A percentile compares a stretch with the other conserved stretches of the same genome.
phyloP scores from a whole-genome alignment of 2,888 invertebrate species.

The Bellardia pandia region DNA sequence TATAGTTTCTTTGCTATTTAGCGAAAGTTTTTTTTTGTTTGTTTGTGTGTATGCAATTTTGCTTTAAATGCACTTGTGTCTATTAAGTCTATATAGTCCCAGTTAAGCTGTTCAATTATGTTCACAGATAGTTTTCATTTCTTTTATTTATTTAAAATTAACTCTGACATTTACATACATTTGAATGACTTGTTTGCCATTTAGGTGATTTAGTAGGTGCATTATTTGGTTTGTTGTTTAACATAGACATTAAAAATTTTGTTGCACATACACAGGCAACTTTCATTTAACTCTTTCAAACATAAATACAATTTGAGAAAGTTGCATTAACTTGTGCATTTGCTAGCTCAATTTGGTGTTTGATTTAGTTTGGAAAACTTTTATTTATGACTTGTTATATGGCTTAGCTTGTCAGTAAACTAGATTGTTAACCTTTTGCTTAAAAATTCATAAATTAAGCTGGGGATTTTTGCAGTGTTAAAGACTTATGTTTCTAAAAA shows the following conservation, averaged over 20 bases:
- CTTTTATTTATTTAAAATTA: slow-evolving; percentile 52
- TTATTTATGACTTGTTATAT: slow-evolving; percentile 38
- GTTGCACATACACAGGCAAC: slow-evolving; percentile 16
- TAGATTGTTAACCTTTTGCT: slow-evolving; percentile 60
- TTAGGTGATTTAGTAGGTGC: slow-evolving; percentile 60
- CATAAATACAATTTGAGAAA: slow-evolving; percentile 38
- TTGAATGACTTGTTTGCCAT: slow-evolving; percentile 65
- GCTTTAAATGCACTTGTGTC: slow-evolving; percentile 18
- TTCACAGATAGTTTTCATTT: slow-evolving; percentile 52
- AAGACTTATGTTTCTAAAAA: not conserved
- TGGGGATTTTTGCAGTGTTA: not conserved
- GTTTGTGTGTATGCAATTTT: not conserved
- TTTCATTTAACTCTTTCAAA: slow-evolving; percentile 57
- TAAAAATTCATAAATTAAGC: slow-evolving; percentile 17
- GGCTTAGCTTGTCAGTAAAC: slow-evolving; percentile 41
- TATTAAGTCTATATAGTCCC: not conserved
- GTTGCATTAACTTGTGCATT: slow-evolving; percentile 19
- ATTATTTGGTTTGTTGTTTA: slow-evolving; percentile 42
- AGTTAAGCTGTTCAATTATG: slow-evolving; percentile 53
- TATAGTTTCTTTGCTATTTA: slow-evolving; percentile 31
- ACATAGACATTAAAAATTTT: slow-evolving; percentile 28
- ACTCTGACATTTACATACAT: slow-evolving; percentile 68
- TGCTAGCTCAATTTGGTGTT: not conserved
- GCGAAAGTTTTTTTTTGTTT: slow-evolving; percentile 61
- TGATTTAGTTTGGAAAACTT: slow-evolving; percentile 36